These are phyloP conservation scores for Sylvietta virens DNA, from an alignment of 2,113 vertebrate species.

Conservation along the genomic window DNA sequence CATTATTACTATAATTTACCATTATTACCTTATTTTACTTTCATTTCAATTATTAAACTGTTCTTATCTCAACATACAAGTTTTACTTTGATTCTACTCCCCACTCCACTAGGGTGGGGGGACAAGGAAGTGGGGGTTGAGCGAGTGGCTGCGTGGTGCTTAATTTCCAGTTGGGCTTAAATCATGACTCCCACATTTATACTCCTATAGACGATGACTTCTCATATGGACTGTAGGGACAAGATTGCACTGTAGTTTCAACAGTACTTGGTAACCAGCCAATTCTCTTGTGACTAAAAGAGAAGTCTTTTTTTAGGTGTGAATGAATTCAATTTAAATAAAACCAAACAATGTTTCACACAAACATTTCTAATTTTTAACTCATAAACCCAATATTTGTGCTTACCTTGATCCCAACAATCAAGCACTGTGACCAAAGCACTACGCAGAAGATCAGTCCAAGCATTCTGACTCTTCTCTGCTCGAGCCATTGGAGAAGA, in stretches of 20 bases:
- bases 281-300: not conserved
- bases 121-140: not conserved
- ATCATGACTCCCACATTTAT: accelerated
- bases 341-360: not conserved
- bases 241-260: not conserved
- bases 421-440: conserved; percentile 82
- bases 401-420: conserved; percentile 78
- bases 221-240: not conserved
- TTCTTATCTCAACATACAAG: not conserved
- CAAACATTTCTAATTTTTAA: not conserved
- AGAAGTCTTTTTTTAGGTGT: not conserved
- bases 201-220: not conserved
- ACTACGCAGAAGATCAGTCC: conserved; percentile 82
- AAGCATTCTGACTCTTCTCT: conserved; percentile 84
- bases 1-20: not conserved
- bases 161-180: not conserved
- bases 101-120: not conserved
- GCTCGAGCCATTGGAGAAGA: conserved; percentile 87
- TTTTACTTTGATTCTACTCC: not conserved
- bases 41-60: not conserved
- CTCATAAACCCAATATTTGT: not conserved
- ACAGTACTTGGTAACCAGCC: not conserved
- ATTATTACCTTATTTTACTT: not conserved
- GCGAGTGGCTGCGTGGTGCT: accelerated
- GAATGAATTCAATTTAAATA: not conserved